These are phyloP conservation scores for Saimiri boliviensis DNA, from an alignment of 2,113 vertebrate species.

Conservation along the genomic window DNA sequence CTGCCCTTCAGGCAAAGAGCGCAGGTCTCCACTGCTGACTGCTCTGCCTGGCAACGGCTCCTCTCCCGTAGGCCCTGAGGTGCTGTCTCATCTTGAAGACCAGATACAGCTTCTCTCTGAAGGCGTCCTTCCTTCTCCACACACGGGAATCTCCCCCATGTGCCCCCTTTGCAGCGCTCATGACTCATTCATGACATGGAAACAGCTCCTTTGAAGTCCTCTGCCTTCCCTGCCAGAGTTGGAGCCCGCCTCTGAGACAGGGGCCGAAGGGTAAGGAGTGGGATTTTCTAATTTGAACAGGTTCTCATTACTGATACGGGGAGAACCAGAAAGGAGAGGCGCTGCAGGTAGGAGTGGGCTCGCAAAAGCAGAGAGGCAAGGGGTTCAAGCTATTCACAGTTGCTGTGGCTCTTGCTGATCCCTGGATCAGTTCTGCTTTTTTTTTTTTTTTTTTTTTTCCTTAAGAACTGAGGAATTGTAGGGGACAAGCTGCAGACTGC, in stretches of 20 bases:
- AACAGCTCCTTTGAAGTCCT: background rate
- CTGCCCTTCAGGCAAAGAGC: background rate
- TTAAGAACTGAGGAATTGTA: background rate
- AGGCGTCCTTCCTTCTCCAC: background rate
- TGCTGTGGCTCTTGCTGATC: background rate
- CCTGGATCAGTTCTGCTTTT: background rate
- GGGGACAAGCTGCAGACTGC: background rate
- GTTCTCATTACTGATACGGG: background rate
- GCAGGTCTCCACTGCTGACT: background rate
- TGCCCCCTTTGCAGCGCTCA: background rate
- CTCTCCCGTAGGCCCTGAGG: fast-evolving
- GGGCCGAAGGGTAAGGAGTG: background rate
- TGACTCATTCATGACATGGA: background rate
- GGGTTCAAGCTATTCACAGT: fast-evolving
- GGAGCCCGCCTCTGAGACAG: background rate
- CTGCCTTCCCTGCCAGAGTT: background rate
- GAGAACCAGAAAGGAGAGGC: background rate
- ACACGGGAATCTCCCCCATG: background rate
- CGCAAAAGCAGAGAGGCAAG: background rate
- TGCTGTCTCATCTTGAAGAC: background rate
- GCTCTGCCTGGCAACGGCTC: background rate
- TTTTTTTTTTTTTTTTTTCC: background rate
- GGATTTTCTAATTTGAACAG: background rate
- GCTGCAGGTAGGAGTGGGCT: background rate
- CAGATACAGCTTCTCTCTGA: background rate